Evolutionary conservation across 2,113 vertebrate genomes (phyloP), one percentile per base, ranked within the genome.

Genomic region (Helogale parvula): DNA sequence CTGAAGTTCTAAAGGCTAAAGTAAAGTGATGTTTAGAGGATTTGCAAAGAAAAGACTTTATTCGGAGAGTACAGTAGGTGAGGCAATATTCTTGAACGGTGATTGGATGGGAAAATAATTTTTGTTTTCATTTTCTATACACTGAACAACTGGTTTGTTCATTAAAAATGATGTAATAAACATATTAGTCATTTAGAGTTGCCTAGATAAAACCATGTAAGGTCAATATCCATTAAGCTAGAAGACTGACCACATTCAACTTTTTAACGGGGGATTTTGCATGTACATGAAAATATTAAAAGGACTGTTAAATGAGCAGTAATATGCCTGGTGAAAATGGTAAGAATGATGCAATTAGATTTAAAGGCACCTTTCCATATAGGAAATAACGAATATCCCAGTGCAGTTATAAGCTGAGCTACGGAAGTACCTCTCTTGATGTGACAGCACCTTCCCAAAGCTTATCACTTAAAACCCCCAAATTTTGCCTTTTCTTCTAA

Each of bases 151-250:
- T 45, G 57, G 7, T 25, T 33, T 96, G 69, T 83, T 97, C 50
- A 94, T 97, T 93, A 13, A 87, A 93, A 95, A 82, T 88, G 92
- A 94, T 52, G 65, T n/a, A 92, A 90, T 79, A 95, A 95, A 72
- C 52, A 79, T 79, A 90, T 93, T 90, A 96, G 92, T 88, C 65
- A 76, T 79, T 97, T 96, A 88, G 66, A 84, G 92, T 52, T 77
- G 38, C 66, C 79, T 87, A 96, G 77, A 88, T 93, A 93, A 96
- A 97, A 90, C 63, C 47, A 65, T 5, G 4, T 74, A 95, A 97
- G 92, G 92, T 94, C 91, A 95, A 88, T 90, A 97, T 68, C 72
- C 96, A 83, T 95, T 96, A 54, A 96, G 90, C 86, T 50, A 60
- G 65, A 27, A 93, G 89, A 50, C 81, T 96, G 95, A 94, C 92